Evolutionary conservation across 2,113 vertebrate genomes (phyloP).

Genomic region (Dipodomys merriami): DNA sequence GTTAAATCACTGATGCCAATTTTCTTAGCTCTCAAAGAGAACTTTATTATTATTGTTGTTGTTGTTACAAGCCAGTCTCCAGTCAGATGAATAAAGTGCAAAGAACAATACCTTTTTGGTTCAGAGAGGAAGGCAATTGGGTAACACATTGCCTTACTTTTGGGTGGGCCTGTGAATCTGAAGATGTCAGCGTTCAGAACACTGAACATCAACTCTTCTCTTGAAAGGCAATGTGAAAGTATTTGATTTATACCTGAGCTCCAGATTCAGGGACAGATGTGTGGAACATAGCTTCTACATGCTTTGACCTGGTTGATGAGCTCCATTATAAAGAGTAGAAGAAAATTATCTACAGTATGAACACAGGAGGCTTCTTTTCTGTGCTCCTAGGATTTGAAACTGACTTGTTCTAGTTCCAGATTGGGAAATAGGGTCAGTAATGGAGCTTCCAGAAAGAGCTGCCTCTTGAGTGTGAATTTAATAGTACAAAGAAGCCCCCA

Average conservation of each 20-base stretch:
- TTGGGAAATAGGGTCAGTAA: not conserved
- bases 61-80: not conserved
- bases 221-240: not conserved
- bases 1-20: slow-evolving; percentile 38
- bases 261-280: not conserved
- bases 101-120: not conserved
- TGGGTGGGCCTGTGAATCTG: not conserved
- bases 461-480: slow-evolving; percentile 11
- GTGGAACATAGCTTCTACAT: not conserved
- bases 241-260: slow-evolving; percentile 13
- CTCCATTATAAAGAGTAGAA: not conserved
- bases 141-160: not conserved
- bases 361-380: not conserved
- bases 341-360: not conserved
- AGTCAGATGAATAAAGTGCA: slow-evolving; percentile 2
- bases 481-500: not conserved
- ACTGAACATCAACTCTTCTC: not conserved
- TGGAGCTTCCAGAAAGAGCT: not conserved
- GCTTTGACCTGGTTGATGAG: not conserved
- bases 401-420: slow-evolving; percentile 7
- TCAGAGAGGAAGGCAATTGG: not conserved
- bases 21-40: slow-evolving; percentile 1
- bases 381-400: not conserved
- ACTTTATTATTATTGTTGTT: not conserved
- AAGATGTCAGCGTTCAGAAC: slow-evolving; percentile 1